Evolutionary conservation across 2,797 vertebrate species (phyloP).

Genomic region (Spheniscus humboldti): DNA sequence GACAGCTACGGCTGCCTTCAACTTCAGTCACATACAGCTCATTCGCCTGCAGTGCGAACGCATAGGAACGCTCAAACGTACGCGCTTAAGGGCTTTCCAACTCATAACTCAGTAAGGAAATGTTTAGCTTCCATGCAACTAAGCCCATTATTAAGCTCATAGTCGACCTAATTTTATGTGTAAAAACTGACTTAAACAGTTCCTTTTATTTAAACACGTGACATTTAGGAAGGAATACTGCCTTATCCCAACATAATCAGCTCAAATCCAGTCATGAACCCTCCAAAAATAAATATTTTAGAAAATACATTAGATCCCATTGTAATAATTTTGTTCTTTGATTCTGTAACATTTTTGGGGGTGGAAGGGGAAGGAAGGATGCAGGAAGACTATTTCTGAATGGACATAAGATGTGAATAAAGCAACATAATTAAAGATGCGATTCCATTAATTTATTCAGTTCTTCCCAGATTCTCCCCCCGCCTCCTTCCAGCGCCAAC

Average conservation of each 20-base stretch:
- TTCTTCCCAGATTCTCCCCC: background rate
- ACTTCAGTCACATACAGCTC: background rate
- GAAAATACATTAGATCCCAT: background rate
- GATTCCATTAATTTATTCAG: background rate
- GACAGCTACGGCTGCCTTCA: background rate
- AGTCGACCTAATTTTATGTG: background rate
- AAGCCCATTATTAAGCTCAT: background rate
- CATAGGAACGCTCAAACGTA: accelerated
- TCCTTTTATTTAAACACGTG: background rate
- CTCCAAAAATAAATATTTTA: background rate
- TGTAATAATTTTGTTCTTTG: background rate
- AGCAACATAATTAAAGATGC: background rate
- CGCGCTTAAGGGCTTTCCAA: background rate
- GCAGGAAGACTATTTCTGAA: background rate
- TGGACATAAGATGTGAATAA: background rate
- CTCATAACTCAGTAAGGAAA: accelerated
- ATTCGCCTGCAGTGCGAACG: accelerated
- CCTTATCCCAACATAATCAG: background rate
- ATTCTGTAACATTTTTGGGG: background rate
- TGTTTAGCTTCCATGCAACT: accelerated
- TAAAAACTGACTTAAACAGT: background rate
- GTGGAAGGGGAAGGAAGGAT: background rate
- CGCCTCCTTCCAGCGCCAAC: background rate
- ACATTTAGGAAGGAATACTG: background rate
- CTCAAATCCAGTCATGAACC: background rate